Conservation (phyloP, 2,888 invertebrate genomes). For the Troides helena region DNA sequence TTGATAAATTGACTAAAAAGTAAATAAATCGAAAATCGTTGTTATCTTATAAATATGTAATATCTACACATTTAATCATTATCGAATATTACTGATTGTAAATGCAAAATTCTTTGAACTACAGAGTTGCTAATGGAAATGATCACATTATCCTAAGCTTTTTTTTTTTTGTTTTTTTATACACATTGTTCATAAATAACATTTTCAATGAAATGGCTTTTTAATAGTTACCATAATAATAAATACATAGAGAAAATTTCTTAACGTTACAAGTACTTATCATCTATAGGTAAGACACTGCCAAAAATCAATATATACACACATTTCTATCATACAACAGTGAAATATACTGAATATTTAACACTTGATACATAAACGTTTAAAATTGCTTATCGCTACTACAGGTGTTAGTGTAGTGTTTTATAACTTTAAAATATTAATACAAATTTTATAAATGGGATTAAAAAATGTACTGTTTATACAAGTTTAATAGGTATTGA, state of each 20-base stretch:
- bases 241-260: not conserved
- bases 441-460: conserved; percentile 7
- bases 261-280: conserved; percentile 27
- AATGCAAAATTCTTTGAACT: not conserved
- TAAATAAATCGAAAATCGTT: not conserved
- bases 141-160: not conserved
- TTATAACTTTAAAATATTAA: conserved; percentile 1
- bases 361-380: conserved; percentile 13
- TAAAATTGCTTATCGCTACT: conserved; percentile 25
- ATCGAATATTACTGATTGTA: not conserved
- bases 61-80: not conserved
- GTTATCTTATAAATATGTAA: not conserved
- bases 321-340: not conserved
- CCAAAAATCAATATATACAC: conserved; percentile 13
- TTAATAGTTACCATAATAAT: not conserved
- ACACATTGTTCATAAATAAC: not conserved
- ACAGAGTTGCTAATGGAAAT: too few species aligned
- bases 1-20: not conserved
- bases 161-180: not conserved
- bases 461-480: conserved; percentile 19
- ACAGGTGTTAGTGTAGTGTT: conserved; percentile 17
- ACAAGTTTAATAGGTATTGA: conserved; percentile 18
- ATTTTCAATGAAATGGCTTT: not conserved
- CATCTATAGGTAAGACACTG: conserved; percentile 21
- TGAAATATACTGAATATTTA: conserved; percentile 7